Evolutionary conservation across 2,797 vertebrate genomes (phyloP), one percentile per base, ranked within the genome.

Genomic region (Oceanodroma leucorhoa): DNA sequence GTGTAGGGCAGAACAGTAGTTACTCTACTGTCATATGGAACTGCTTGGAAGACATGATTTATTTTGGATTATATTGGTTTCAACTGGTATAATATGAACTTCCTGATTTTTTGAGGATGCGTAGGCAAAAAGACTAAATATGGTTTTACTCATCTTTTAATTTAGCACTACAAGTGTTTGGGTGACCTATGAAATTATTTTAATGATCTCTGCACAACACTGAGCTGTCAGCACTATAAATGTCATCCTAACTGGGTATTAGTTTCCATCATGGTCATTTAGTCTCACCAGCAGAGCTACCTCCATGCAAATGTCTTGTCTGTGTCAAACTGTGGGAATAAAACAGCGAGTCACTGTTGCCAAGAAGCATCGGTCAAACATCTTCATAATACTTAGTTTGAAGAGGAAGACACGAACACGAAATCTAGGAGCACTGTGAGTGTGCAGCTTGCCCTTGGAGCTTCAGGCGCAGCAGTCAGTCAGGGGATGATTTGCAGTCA

Each of bases 51-150:
- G 57, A 89, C 43, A 26, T 87, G 81, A 95, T 92, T 94, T 93
- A 83, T 94, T 95, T 95, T 94, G 67, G 65, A 69, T 95, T 95
- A 58, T 85, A 78, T 95, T 93, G 83, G 53, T 94, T 90, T 91
- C 88, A 83, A 80, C 88, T 73, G 61, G 65, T 94, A 73, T 57
- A 84, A 50, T 89, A 92, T 26, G 79, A 65, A 88, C 75, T 93
- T 97, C 70, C 75, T 83, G 83, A 89, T 76, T 95, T 91, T 94
- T 84, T 7, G 5, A 87, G 72, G 54, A 6, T 87, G 72, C 54
- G 34, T 71, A 77, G 90, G 54, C 86, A 87, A 90, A 89, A 87
- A 60, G 24, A 64, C 36, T 71, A 60, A 80, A 91, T 93, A 80
- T 80, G 77, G 79, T 82, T 95, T 83, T 88, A 92, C 77, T 73